Evolutionary conservation across 2,888 invertebrate species (phyloP).

Genomic region (Teleogryllus oceanicus): DNA sequence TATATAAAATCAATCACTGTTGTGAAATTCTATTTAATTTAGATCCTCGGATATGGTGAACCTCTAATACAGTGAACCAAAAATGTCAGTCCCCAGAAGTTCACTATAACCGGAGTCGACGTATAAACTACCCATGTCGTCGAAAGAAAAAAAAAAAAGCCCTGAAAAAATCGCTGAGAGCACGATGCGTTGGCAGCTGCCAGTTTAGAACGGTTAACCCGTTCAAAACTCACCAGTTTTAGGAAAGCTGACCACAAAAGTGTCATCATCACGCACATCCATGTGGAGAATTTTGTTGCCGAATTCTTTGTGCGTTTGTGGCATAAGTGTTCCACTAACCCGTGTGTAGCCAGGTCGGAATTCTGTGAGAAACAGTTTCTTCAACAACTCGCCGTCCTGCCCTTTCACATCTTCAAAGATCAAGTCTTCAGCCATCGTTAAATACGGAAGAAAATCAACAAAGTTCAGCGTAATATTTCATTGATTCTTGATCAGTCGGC

Average conservation of each 20-base stretch:
- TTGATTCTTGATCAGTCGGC: not conserved
- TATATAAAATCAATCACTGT: no score
- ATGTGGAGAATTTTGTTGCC: constrained; percentile 49
- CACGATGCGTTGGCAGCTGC: not conserved
- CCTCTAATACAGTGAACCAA: no score
- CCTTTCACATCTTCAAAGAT: constrained; percentile 26
- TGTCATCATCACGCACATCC: constrained; percentile 51
- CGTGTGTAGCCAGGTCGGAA: constrained; percentile 45
- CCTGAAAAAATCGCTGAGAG: not conserved
- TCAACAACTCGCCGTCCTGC: constrained; percentile 41
- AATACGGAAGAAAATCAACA: no score
- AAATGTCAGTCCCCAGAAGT: no score
- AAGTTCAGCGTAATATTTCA: no score
- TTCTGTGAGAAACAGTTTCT: constrained; percentile 42
- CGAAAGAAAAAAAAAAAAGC: not conserved
- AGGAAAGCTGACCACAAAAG: constrained; percentile 57
- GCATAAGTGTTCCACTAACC: constrained; percentile 45
- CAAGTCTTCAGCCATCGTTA: not conserved
- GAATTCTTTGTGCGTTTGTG: constrained; percentile 47
- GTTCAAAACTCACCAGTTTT: constrained; percentile 52
- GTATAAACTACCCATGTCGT: no score
- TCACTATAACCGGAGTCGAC: no score
- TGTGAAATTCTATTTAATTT: no score
- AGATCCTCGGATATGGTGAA: no score
- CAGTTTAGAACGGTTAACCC: not conserved